Evolutionary conservation across 2,113 vertebrate species (phyloP).

Genomic region (Semicossyphus pulcher): DNA sequence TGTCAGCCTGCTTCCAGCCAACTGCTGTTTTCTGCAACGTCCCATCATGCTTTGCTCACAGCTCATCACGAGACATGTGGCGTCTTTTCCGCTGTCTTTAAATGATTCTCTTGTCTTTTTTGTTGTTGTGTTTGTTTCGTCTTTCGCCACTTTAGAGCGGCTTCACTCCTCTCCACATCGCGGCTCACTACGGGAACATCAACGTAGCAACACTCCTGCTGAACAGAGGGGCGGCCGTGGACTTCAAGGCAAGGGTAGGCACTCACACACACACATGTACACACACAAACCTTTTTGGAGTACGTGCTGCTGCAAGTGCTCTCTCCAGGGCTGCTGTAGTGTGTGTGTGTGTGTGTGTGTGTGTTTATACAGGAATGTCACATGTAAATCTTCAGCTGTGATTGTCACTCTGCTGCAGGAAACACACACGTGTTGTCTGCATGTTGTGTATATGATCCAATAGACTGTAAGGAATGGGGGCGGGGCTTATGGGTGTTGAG

Average conservation of each 20-base stretch:
- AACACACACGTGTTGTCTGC: neutral
- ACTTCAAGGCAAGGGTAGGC: constrained; percentile 95
- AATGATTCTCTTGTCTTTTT: neutral
- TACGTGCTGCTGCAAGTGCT: constrained; percentile 30
- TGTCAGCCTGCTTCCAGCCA: constrained; percentile 20
- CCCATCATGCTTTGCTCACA: constrained; percentile 55
- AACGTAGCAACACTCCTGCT: constrained; percentile 96
- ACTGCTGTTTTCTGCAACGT: neutral
- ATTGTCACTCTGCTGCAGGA: constrained; percentile 45
- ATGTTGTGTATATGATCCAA: constrained; percentile 3
- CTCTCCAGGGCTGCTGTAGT: neutral
- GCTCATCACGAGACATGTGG: neutral
- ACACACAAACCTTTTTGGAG: constrained; percentile 14
- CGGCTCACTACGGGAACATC: constrained; percentile 96
- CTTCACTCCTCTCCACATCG: constrained; percentile 96
- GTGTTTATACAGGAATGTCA: constrained; percentile 3
- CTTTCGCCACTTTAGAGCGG: constrained; percentile 87
- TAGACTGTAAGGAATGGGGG: neutral
- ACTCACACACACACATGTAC: neutral
- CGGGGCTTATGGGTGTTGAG: neutral
- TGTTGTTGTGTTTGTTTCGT: constrained; percentile 28
- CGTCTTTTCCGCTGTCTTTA: constrained; percentile 61
- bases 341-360: neutral
- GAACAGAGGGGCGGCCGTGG: constrained; percentile 94
- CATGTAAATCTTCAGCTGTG: constrained; percentile 59